Base-by-base conservation (phyloP, 2,888 invertebrate species). In the Tribolium freemani region DNA sequence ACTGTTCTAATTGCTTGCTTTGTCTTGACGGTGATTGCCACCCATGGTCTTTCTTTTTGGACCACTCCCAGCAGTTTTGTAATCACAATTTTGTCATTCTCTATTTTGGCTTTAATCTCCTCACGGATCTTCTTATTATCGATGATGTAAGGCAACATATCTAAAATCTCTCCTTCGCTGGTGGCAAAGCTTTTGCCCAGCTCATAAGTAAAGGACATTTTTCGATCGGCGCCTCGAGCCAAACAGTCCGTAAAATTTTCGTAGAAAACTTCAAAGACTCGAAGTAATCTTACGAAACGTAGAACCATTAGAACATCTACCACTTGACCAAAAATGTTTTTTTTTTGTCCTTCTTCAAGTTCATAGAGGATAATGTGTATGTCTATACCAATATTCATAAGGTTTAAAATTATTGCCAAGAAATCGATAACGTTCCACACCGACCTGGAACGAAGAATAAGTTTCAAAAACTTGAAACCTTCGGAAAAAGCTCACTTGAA, bases 11-110 rank as follows among this genome's bases (percentile, higher is more conserved):
- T 89, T 0, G 91, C 91, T 77, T 91, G 91, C 3, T 89, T 85
- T 0, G 91, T 91, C 83, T 92, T 92, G 56, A 91, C 90, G 0
- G 91, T 90, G 57, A 91, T 89, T 0, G 91, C 91, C 0, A 91
- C 90, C 88, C 89, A 89, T 0, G 90, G 90, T 44, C 51, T 66
- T 20, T 66, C 66, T 44, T 54, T 66, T 21, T 66, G 66, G 8
- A 44, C 45, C 10, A 38, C 38, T 2, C 66, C 54, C 2, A 66
- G 9, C 6, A 66, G 11, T 66, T 45, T 66, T n/a, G 26, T 26
- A 8, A 66, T 44, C 4, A 6, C 4, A 4, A 54, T 6, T 54
- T 21, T 11, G 16, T 74, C 66, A n/a, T 13, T 10, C 54, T 72
- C 71, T 11, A 74, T 66, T 8, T 31, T 57, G 5, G 45, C 20